Conservation (phyloP, 1,140 invertebrate genomes). For the Aphaenogaster ashmeadi region DNA sequence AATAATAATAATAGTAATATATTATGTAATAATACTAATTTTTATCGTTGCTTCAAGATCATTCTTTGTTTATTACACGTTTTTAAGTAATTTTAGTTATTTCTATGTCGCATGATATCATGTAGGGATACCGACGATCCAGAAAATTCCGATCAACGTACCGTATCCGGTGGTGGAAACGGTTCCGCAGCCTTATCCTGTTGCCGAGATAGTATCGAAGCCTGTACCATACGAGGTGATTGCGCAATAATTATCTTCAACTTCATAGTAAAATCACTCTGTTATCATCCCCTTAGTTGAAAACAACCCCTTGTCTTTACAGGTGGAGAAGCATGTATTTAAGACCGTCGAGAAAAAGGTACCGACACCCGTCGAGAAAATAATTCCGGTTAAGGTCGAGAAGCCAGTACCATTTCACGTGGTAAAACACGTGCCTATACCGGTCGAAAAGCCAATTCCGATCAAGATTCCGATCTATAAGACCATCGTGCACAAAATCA, state of each 20-base stretch:
- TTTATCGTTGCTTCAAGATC: neutral
- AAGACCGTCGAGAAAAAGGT: slow-evolving; percentile 86
- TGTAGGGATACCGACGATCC: slow-evolving; percentile 88
- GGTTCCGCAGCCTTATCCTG: slow-evolving; percentile 87
- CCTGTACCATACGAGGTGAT: slow-evolving; percentile 79
- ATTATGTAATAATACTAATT: neutral
- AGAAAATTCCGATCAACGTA: slow-evolving; percentile 89
- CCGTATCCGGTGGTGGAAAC: slow-evolving; percentile 89
- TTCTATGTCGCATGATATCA: neutral
- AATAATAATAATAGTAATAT: neutral
- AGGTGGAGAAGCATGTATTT: slow-evolving; percentile 86
- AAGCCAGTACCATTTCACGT: slow-evolving; percentile 88
- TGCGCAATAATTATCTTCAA: neutral
- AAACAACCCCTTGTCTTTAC: neutral
- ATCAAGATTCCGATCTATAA: slow-evolving; percentile 84
- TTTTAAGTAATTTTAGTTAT: neutral
- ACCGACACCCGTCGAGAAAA: slow-evolving; percentile 81
- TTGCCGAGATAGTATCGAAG: slow-evolving; percentile 77
- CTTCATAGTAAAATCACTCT: neutral
- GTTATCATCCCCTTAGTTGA: neutral
- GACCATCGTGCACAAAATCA: slow-evolving; percentile 79
- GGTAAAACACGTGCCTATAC: slow-evolving; percentile 85
- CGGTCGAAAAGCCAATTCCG: slow-evolving; percentile 85
- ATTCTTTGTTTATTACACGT: neutral
- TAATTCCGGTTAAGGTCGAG: slow-evolving; percentile 80